phyloP scores from a whole-genome alignment of 2,113 vertebrate species.

The Oreocharis arfaki region DNA sequence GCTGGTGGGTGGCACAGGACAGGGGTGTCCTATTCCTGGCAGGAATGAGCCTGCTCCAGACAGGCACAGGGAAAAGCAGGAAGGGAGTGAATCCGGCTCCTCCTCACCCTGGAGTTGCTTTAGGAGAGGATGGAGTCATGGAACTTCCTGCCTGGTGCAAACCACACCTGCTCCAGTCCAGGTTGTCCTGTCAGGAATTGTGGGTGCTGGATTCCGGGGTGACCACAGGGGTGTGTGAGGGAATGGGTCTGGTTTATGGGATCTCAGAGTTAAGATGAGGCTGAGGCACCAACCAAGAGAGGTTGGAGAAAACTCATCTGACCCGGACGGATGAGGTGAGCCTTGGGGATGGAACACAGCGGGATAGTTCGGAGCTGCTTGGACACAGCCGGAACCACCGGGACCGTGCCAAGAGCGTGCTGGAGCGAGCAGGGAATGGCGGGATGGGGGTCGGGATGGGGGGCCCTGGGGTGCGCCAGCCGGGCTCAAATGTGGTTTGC shows the following conservation, averaged over 20 bases:
- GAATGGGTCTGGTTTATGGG: background rate
- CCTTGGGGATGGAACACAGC: background rate
- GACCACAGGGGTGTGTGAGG: too few species aligned
- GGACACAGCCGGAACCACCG: background rate
- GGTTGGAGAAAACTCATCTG: background rate
- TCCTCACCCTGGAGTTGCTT: background rate
- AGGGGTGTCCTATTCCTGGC: background rate
- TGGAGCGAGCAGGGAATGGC: background rate
- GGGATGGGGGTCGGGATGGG: background rate
- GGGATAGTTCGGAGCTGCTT: background rate
- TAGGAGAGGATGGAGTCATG: background rate
- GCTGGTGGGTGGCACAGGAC: background rate
- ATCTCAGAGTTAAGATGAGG: background rate
- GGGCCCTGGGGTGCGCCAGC: background rate
- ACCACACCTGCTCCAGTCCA: background rate
- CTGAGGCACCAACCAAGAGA: background rate
- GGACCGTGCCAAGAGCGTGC: background rate
- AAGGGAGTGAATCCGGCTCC: background rate
- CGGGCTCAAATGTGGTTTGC: slow-evolving; percentile 7
- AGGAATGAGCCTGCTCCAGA: background rate
- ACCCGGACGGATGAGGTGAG: background rate
- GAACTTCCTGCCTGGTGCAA: background rate
- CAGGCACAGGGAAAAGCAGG: background rate
- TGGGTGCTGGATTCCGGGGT: background rate
- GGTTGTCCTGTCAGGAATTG: background rate